These are phyloP conservation scores for Holocentrus rufus DNA, from an alignment of 2,797 vertebrate species.

Conservation along the genomic window DNA sequence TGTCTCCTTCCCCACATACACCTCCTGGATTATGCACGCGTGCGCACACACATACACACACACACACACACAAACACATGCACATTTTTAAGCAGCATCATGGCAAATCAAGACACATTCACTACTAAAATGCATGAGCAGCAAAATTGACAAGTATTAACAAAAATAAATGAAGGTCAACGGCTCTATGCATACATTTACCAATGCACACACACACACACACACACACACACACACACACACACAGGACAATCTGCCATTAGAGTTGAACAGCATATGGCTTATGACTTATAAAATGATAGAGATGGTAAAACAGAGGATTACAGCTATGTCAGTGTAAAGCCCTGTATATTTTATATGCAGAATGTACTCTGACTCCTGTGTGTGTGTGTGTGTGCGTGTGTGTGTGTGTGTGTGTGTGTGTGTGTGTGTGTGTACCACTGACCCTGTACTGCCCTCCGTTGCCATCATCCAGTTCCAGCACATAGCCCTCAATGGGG, in stretches of 20 bases:
- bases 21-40: constrained; percentile 84
- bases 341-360: not conserved
- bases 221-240: constrained; percentile 2
- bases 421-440: not conserved
- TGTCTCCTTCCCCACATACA: constrained; percentile 97
- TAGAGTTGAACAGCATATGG: constrained; percentile 29
- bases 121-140: constrained; percentile 23
- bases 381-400: not conserved
- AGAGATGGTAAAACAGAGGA: not conserved
- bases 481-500: constrained; percentile 94
- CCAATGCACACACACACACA: constrained; percentile 1
- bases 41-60: constrained; percentile 8
- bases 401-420: not conserved
- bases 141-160: constrained; percentile 1
- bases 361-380: not conserved
- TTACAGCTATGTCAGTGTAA: constrained; percentile 2
- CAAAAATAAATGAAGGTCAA: not conserved
- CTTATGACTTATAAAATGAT: constrained; percentile 51
- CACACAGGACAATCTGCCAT: constrained; percentile 26
- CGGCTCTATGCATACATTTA: constrained; percentile 1
- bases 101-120: not conserved
- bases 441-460: constrained; percentile 96
- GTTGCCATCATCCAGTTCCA: constrained; percentile 97
- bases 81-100: not conserved
- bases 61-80: constrained; percentile 23